Base-by-base conservation (phyloP, 2,888 invertebrate genomes). In the Leucophora obtusa region DNA sequence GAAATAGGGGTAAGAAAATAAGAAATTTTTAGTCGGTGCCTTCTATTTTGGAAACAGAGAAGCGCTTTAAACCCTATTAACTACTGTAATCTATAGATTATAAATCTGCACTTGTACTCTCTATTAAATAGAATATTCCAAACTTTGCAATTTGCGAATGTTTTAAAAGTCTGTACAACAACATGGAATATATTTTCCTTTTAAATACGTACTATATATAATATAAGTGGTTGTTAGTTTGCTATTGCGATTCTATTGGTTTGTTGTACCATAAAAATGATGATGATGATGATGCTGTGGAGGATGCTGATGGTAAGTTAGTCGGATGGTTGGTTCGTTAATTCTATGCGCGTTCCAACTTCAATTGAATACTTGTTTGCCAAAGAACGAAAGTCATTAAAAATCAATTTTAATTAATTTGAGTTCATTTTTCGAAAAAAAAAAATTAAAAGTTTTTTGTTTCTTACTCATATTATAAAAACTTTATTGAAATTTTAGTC, bases 341-440 rank as follows among this genome's bases (percentile, higher is more conserved):
- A 18, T 63, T 14, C 4, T 47, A 56, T 14, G 24, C 59, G 65
- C 21, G 47, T 35, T 71, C 14, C 28, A 50, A 51, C 54, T 59
- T 69, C 43, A 69, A 50, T 70, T 50, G 28, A 66, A 38, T 60
- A 15, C 54, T 65, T 70, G 70, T 70, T 74, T 65, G 60, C 47
- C 47, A 70, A 70, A 65, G 79, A 70, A 73, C 65, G 59, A 70
- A 74, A 70, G 50, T 79, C 79, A 79, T 79, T 79, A 79, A 79
- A 79, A 79, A 79, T 79, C 79, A 79, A 79, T 79, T 79, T 79
- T 74, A 74, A 74, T 79, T 79, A 79, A 79, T 74, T 69, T 66
- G 38, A 68, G 56, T 68, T 68, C 72, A 63, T 72, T 54, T 72
- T 68, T 47, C 21, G n/a, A n/a, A 38, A 33, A 15, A 50, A 59